These are phyloP conservation scores for Halisarca cf. caerulea DNA, from an alignment of 37 sponge, comb jelly and placozoan genomes.

Conservation along the genomic window DNA sequence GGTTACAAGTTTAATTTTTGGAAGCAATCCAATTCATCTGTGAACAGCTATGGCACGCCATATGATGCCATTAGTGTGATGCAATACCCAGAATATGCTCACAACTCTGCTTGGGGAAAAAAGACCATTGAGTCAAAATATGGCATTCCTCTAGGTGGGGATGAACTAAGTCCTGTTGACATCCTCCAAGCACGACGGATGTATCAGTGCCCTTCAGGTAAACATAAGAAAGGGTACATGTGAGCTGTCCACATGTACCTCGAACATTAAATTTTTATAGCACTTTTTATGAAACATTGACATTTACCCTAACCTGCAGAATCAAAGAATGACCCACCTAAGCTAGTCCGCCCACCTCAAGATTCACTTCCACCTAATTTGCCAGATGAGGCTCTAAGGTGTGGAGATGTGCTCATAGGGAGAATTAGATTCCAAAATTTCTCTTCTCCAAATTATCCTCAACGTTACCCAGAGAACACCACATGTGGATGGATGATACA, in stretches of 20 bases:
- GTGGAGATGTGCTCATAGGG: neutral
- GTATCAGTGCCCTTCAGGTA: slow-evolving; percentile 17
- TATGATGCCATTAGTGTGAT: slow-evolving; percentile 25
- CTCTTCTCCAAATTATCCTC: slow-evolving; percentile 14
- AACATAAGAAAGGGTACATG: neutral
- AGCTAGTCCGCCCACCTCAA: neutral
- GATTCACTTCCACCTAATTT: neutral
- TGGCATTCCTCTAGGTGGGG: slow-evolving; percentile 6
- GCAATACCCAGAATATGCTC: neutral
- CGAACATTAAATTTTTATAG: no score
- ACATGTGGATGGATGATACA: slow-evolving; percentile 26
- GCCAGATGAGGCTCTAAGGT: neutral
- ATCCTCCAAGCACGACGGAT: neutral
- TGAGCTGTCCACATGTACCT: no score
- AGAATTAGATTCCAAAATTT: neutral
- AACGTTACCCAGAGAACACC: neutral
- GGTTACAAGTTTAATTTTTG: neutral
- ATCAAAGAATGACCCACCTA: slow-evolving; percentile 1
- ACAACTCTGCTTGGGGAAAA: neutral
- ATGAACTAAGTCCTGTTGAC: slow-evolving; percentile 18
- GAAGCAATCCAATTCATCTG: neutral
- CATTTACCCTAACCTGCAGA: neutral
- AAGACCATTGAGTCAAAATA: neutral
- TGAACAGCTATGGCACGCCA: neutral
- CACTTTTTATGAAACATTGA: no score